Base-by-base conservation (phyloP, 1,140 invertebrate genomes). In the Drosophila pallidifrons region DNA sequence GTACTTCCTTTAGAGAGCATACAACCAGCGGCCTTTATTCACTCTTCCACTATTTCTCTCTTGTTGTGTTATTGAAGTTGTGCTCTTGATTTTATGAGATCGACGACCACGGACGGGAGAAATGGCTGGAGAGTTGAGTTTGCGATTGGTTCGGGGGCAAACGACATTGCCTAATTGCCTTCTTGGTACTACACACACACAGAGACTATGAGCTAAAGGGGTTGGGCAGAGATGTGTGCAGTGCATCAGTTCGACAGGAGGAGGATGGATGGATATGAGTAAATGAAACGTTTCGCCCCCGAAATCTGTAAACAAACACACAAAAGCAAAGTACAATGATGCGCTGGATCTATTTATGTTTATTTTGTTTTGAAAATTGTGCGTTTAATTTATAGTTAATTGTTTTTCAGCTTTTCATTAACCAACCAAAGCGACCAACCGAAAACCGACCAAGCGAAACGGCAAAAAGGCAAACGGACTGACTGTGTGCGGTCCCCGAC, bases 331-430 rank as follows among this genome's bases (percentile, higher is more conserved):
- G 16, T 46, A 64, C 20, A 74, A 82, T 87, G 76, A 79, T 86
- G 78, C 75, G 61, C 63, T 71, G 82, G 51, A 60, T 25, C 79
- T 82, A 87, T 87, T 87, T 87, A 80, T 87, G 83, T 88, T 87
- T 87, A 87, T 87, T 87, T 87, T 87, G 83, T 87, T 87, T 87
- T 88, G 83, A 88, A 87, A 87, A 87, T 87, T 88, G 83, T 87
- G 83, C 83, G 83, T 87, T 87, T 87, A 87, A 87, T 87, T 87
- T 87, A 88, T 88, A 87, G 83, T 87, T 87, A 87, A 87, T 87
- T 87, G 83, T 87, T 87, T 88, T 87, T 77, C 82, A 80, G 83
- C 66, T 70, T 87, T 87, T 87, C 83, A 87, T 87, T 88, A 87
- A 82, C 83, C 83, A 83, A 82, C 77, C 81, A 68, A 38, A 38